Percentiles rank a stretch among this genome's conserved stretches.
phyloP scores from a whole-genome alignment of 2,888 invertebrate genomes.

The Cylloceria caligata region DNA sequence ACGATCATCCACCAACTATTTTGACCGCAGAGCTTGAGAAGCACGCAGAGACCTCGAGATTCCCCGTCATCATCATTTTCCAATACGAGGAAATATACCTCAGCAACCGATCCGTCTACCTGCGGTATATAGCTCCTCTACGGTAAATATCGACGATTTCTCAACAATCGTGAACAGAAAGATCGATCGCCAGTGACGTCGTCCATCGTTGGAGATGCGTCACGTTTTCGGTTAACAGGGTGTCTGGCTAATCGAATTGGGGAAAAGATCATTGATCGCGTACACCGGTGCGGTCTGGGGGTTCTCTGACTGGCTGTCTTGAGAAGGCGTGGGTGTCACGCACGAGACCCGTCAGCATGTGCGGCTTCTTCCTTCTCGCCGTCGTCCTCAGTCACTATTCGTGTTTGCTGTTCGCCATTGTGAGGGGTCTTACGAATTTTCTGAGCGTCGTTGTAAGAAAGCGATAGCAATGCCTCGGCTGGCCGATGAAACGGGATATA shows the following conservation, averaged over 20 bases:
- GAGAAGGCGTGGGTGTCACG: conserved; percentile 59
- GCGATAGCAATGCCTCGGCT: neutral
- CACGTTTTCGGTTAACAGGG: conserved; percentile 69
- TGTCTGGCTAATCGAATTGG: conserved; percentile 67
- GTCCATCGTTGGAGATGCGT: conserved; percentile 63
- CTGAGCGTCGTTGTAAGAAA: conserved; percentile 15
- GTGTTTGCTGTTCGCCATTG: neutral
- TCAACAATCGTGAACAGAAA: conserved; percentile 54
- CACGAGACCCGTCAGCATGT: conserved; percentile 45
- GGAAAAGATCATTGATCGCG: conserved; percentile 63
- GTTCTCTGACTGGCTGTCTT: conserved; percentile 36
- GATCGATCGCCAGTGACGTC: conserved; percentile 61
- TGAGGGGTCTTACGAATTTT: conserved; percentile 49
- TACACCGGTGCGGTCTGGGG: conserved; percentile 29
- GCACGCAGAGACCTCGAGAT: neutral
- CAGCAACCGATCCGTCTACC: conserved; percentile 6
- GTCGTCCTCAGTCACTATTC: conserved; percentile 9
- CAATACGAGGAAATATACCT: conserved; percentile 4
- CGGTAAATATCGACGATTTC: neutral
- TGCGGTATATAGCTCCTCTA: neutral
- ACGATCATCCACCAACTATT: conserved; percentile 29
- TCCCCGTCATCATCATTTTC: conserved; percentile 27
- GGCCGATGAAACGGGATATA: conserved; percentile 60
- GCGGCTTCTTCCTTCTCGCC: conserved; percentile 48
- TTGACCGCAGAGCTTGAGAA: conserved; percentile 21